Conservation (phyloP, 2,113 vertebrate species). For the Poeciliopsis occidentalis region DNA sequence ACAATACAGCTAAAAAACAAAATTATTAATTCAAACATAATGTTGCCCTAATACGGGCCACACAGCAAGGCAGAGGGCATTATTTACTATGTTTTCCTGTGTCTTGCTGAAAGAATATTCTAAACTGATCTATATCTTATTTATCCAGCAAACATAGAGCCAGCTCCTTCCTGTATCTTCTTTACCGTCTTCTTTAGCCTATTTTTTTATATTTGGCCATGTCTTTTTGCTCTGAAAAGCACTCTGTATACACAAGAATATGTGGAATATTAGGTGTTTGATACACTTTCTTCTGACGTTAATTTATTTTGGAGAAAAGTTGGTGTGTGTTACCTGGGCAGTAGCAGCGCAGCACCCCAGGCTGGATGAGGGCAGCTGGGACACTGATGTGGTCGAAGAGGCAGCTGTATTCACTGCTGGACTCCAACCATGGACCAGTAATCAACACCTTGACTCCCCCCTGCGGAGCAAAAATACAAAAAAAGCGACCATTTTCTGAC, state of each 20-base stretch:
- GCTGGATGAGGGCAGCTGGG: slow-evolving; percentile 96
- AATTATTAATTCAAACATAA: too few relatives aligned
- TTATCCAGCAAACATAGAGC: not conserved
- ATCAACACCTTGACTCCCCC: slow-evolving; percentile 98
- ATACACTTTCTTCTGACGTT: not conserved
- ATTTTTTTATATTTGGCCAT: not conserved
- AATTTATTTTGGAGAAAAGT: not conserved
- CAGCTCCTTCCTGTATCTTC: not conserved
- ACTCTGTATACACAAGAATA: not conserved
- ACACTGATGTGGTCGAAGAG: slow-evolving; percentile 98
- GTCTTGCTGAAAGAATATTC: slow-evolving; percentile 7
- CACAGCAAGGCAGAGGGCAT: not conserved
- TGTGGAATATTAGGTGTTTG: not conserved
- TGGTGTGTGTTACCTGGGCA: slow-evolving; percentile 89
- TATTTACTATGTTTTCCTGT: not conserved
- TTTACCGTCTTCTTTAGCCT: not conserved
- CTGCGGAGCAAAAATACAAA: slow-evolving; percentile 71
- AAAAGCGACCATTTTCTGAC: not conserved
- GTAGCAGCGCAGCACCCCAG: slow-evolving; percentile 97
- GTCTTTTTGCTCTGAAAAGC: not conserved
- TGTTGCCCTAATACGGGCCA: too few relatives aligned
- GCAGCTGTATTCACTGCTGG: slow-evolving; percentile 96
- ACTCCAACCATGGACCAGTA: slow-evolving; percentile 97
- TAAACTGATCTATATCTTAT: not conserved
- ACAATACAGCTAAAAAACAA: too few relatives aligned